Evolutionary conservation across 2,113 vertebrate genomes (phyloP).

Genomic region (Cathartes aura): DNA sequence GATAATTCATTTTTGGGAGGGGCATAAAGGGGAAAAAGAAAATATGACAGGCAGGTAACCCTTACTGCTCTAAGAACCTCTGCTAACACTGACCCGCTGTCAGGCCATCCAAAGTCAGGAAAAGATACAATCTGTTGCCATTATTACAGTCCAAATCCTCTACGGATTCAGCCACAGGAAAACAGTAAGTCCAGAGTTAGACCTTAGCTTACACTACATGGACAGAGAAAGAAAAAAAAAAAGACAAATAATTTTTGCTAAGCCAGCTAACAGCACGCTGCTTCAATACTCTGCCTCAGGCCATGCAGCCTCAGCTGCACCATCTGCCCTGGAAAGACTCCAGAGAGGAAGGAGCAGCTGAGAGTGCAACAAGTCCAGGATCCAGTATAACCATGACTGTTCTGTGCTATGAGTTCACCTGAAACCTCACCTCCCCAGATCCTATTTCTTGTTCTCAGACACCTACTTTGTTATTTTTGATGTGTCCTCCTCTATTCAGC

Average conservation of each 20-base stretch:
- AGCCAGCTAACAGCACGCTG: background rate
- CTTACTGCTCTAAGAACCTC: background rate
- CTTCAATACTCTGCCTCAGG: slow-evolving; percentile 27
- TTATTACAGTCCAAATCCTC: background rate
- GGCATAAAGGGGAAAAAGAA: background rate
- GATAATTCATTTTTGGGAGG: background rate
- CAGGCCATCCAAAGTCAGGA: background rate
- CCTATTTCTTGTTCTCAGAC: background rate
- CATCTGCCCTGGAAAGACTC: slow-evolving; percentile 57
- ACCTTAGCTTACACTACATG: background rate
- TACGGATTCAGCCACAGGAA: background rate
- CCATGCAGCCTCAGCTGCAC: slow-evolving; percentile 32
- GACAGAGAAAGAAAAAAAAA: background rate
- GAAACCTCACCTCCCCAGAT: background rate
- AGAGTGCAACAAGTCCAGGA: background rate
- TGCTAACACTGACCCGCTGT: background rate
- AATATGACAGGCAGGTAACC: background rate
- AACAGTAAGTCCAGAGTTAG: background rate
- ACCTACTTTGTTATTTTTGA: background rate
- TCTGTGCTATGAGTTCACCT: background rate
- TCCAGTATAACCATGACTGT: background rate
- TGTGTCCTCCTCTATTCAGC: background rate
- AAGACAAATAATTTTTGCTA: background rate
- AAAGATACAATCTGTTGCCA: background rate
- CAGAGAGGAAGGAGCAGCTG: slow-evolving; percentile 33